phyloP scores from a whole-genome alignment of 2,113 vertebrate genomes.

The Percopsis transmontana region DNA sequence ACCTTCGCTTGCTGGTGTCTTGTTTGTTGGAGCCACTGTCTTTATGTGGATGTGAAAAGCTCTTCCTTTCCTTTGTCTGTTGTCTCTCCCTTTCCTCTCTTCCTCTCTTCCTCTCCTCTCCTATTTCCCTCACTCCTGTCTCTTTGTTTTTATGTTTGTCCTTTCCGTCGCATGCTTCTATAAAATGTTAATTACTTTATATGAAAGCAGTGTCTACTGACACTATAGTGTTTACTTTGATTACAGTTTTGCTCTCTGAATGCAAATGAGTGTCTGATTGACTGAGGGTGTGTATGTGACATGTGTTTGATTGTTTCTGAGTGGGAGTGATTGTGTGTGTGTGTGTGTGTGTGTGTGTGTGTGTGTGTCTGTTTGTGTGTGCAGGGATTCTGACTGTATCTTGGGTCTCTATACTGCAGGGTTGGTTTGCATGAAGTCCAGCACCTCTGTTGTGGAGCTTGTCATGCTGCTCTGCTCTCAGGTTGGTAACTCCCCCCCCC shows the following conservation, averaged over 20 bases:
- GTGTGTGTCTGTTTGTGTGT: neutral
- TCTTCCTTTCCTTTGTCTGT: neutral
- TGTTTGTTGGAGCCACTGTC: conserved; percentile 67
- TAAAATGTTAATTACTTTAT: conserved; percentile 40
- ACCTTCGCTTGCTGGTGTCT: conserved; percentile 69
- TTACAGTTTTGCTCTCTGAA: conserved; percentile 29
- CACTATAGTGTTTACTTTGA: conserved; percentile 34
- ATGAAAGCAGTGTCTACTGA: conserved; percentile 31
- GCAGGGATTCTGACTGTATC: conserved; percentile 49
- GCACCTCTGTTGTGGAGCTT: conserved; percentile 96
- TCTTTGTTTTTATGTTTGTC: conserved; percentile 46
- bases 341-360: neutral
- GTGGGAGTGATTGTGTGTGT: too few species aligned
- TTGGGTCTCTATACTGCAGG: conserved; percentile 77
- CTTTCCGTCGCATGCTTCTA: conserved; percentile 68
- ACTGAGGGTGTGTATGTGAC: neutral
- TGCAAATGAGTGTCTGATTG: neutral
- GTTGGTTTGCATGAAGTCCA: conserved; percentile 98
- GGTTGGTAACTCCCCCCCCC: conserved; percentile 73
- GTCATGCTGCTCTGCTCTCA: conserved; percentile 99
- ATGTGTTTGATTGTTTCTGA: too few species aligned
- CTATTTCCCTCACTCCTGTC: neutral
- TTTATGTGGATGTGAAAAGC: conserved; percentile 40
- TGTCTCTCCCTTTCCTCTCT: conserved; percentile 7
- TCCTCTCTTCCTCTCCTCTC: conserved; percentile 1